Evolutionary conservation across 37 sponge, comb jelly and placozoan genomes (phyloP).

Genomic region (Cliona cf. orientalis): DNA sequence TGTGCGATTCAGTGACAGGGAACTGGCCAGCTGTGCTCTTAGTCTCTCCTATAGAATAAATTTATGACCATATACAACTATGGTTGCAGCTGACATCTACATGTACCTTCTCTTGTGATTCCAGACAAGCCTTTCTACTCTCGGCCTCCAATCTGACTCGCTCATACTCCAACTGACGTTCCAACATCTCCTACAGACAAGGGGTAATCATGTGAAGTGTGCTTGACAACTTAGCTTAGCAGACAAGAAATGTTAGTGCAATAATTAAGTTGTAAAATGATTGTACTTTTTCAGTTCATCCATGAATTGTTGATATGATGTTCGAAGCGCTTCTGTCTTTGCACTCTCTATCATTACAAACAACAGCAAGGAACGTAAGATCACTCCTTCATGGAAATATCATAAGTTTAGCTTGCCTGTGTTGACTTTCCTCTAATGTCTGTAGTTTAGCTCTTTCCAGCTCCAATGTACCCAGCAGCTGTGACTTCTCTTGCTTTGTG

Average conservation of each 20-base stretch:
- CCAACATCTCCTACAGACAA: constrained; percentile 77
- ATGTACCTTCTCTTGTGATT: constrained; percentile 74
- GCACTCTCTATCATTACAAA: no score
- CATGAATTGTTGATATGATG: constrained; percentile 32
- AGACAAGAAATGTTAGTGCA: no score
- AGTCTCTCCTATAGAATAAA: constrained; percentile 42
- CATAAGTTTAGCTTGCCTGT: no score
- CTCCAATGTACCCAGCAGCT: constrained; percentile 73
- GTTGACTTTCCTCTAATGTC: constrained; percentile 68
- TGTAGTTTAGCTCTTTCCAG: constrained; percentile 65
- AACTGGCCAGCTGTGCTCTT: constrained; percentile 53
- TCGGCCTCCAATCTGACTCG: constrained; percentile 71
- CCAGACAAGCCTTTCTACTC: constrained; percentile 56
- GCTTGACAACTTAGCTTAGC: no score
- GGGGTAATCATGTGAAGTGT: no score
- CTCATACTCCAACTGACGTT: constrained; percentile 78
- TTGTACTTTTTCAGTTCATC: constrained; percentile 77
- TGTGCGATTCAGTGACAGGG: constrained; percentile 11
- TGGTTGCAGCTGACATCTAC: not conserved
- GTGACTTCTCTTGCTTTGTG: constrained; percentile 71
- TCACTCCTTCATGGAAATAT: no score
- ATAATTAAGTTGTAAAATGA: no score
- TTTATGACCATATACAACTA: not conserved
- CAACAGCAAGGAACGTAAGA: no score
- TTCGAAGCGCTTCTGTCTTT: constrained; percentile 58